Evolutionary conservation across 2,888 invertebrate genomes (phyloP), one percentile per base, ranked within the genome.

Genomic region (Melanargia galathea): DNA sequence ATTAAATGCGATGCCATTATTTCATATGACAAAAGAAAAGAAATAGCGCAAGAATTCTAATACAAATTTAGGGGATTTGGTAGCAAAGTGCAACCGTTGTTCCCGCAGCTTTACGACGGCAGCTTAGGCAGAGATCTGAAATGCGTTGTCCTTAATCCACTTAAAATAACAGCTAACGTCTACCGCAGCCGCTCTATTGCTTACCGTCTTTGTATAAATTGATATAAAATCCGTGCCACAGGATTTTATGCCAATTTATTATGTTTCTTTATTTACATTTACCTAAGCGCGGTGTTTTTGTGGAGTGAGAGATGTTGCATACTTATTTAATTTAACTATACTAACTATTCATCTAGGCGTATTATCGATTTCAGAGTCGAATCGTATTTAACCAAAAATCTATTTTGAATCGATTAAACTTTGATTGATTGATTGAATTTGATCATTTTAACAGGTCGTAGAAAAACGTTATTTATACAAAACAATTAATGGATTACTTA

Each of bases 161-260:
- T 90, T 90, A 90, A 84, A 89, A 87, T 86, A 89, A 90, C 88
- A 87, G 80, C 85, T 87, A 85, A 84, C 82, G 84, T 83, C 79
- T 80, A 71, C 76, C 76, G 70, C 78, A 74, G 74, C 60, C 74
- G 72, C 75, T 79, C 74, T 75, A 75, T 82, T 84, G 81, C 85
- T 85, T 85, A 84, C 82, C 81, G 81, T 78, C 77, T 81, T 49
- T 59, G 59, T 59, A 59, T 59, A 59, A 59, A 59, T 59, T 59
- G 59, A 59, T 59, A 51, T 59, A 59, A 59, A 59, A 59, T 59
- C 59, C 59, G n/a, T 68, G 72, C 69, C 70, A 71, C 72, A 78
- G 82, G 80, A 84, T 83, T 83, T 82, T 70, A 71, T 75, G 71
- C 71, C 78, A 76, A 85, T 84, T 84, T 84, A 85, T 83, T 65